Conservation (phyloP, 2,888 invertebrate genomes). For the Nebria salina region DNA sequence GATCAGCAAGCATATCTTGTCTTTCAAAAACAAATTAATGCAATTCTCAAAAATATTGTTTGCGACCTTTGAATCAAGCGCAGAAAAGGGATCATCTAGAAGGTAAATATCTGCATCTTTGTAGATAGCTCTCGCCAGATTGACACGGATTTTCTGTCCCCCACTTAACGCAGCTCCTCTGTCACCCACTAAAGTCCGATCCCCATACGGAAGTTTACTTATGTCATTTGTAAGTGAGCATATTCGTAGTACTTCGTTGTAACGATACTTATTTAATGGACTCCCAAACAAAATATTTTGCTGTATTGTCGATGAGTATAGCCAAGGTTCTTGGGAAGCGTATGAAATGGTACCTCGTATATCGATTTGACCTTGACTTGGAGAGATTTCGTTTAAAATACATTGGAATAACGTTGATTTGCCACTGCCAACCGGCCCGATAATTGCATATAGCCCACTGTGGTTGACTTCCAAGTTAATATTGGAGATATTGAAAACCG, state of each 20-base stretch:
- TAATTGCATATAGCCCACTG: slow-evolving; percentile 69
- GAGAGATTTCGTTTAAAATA: slow-evolving; percentile 76
- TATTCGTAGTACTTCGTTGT: slow-evolving; percentile 72
- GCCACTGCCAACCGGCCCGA: slow-evolving; percentile 77
- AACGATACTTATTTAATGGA: slow-evolving; percentile 73
- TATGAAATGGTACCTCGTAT: slow-evolving; percentile 77
- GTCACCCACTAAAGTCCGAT: slow-evolving; percentile 83
- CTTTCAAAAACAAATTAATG: slow-evolving; percentile 67
- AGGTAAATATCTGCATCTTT: slow-evolving; percentile 78
- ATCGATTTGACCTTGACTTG: slow-evolving; percentile 68
- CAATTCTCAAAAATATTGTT: slow-evolving; percentile 65
- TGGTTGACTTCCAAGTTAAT: slow-evolving; percentile 63
- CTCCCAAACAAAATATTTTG: slow-evolving; percentile 85
- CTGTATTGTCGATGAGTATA: slow-evolving; percentile 73
- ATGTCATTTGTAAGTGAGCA: slow-evolving; percentile 78
- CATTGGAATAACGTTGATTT: slow-evolving; percentile 73
- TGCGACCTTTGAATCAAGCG: slow-evolving; percentile 77
- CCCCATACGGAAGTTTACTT: slow-evolving; percentile 75
- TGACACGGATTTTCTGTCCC: slow-evolving; percentile 77
- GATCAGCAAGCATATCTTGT: slow-evolving; percentile 74
- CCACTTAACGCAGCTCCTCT: slow-evolving; percentile 82
- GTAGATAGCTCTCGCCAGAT: slow-evolving; percentile 72
- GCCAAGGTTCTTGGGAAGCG: slow-evolving; percentile 86
- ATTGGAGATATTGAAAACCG: slow-evolving; percentile 63
- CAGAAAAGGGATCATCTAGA: slow-evolving; percentile 79